Evolutionary conservation across 2,797 vertebrate species (phyloP), one percentile per base, ranked within the genome.

Genomic region (Iguana delicatissima): DNA sequence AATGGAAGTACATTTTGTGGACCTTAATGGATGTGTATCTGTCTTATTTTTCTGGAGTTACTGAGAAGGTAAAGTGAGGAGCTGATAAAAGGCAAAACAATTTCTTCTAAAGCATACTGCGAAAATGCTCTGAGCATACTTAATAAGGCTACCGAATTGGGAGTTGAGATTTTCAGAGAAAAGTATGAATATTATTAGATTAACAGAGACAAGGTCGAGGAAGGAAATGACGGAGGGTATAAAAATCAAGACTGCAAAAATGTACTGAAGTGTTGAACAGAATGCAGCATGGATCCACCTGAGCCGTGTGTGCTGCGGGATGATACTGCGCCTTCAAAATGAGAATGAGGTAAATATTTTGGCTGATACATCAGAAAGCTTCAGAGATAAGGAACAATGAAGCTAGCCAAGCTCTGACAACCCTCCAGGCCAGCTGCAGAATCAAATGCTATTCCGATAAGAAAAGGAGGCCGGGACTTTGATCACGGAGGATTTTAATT

Each of bases 401-500:
- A 92, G 77, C 38, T 83, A 93, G 92, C 86, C 57, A 86, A 42
- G 35, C 93, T 94, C 35, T 93, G 91, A 42, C 5, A 92, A 55
- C 85, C 80, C 91, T 93, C 9, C 38, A 93, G 90, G 83, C 73
- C 89, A 92, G 69, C 91, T 90, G 85, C 55, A 76, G 46, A 87
- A 93, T 24, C 88, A 93, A 95, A 92, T 74, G 26, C 32, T 88
- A 92, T 94, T 89, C 87, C 92, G 83, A 94, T 94, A 92, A 93
- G 79, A 29, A 52, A 91, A 77, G 0, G 77, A 55, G 29, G 16
- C 26, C 86, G 76, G 80, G 90, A 92, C 80, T 95, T 95, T 95
- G 94, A 96, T 92, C 83, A 24, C 29, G 82, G 84, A 91, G 55
- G 62, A 74, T 87, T 93, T 94, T 89, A 95, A 94, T 96, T 92